Evolutionary conservation across 2,888 invertebrate species (phyloP), one percentile per base, ranked within the genome.

Genomic region (Metopia argyrocephala): DNA sequence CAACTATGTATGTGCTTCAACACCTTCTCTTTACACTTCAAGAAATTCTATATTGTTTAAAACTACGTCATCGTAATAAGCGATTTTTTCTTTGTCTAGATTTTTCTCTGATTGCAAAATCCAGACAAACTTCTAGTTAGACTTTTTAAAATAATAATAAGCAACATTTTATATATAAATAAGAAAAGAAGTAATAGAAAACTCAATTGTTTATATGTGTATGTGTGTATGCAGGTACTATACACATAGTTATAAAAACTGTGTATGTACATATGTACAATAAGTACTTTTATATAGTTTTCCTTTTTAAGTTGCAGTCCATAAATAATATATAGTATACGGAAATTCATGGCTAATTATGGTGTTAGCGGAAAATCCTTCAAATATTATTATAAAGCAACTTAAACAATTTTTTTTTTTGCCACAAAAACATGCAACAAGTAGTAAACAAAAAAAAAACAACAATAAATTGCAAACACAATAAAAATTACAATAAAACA

Each of bases 301-400:
- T 73, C 45, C 28, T 65, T 1, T 21, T 18, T 56, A 54, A 21
- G 61, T 25, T 25, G 28, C 50, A 61, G 52, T 54, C 15, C n/a
- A 48, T 48, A 76, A 21, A 25, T 48, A n/a, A 20, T 45, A 56
- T 48, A 57, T 69, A 70, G 61, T 61, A 82, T 71, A 73, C 82
- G 78, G 79, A 79, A 76, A 79, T 65, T 73, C 65, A 78, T 75
- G 74, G 81, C 75, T 83, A 71, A 79, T 71, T 76, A 81, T 81
- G 82, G 82, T 74, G 69, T 82, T 80, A 69, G 75, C 82, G 83
- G 82, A 82, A 83, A 84, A 82, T 84, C 84, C 84, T 84, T 82
- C 83, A 82, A 80, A 69, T 46, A 57, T 48, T 52, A 7, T 20
- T 27, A 31, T 46, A 54, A 75, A 62, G 74, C 50, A 52, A 65